Percentiles rank a stretch among this genome's conserved stretches.
phyloP scores from a whole-genome alignment of 2,888 invertebrate genomes.

The Diloba caeruleocephala region DNA sequence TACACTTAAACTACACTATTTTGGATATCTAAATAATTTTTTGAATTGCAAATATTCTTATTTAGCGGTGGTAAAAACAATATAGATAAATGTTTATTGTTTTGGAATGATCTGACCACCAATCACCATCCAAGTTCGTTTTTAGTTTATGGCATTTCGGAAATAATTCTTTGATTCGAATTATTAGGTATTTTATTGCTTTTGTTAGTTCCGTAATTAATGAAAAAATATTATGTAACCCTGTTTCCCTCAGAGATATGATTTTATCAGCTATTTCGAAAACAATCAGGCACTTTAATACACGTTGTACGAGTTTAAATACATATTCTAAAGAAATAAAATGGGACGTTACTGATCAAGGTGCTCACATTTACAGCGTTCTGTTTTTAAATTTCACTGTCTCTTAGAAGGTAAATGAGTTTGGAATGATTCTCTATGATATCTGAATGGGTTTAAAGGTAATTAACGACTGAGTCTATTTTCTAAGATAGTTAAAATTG shows the following conservation, averaged over 20 bases:
- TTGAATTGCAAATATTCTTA: slow-evolving; percentile 27
- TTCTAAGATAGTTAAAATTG: slow-evolving; percentile 53
- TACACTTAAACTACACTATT: slow-evolving; percentile 43
- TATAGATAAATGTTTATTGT: too few species aligned
- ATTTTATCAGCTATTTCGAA: slow-evolving; percentile 53
- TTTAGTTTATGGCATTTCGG: too few species aligned
- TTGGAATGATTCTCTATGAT: slow-evolving; percentile 23
- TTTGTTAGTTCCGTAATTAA: slow-evolving; percentile 30
- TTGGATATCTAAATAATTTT: slow-evolving; percentile 29
- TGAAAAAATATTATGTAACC: slow-evolving; percentile 62
- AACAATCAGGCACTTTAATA: slow-evolving; percentile 63
- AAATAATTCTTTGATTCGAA: too few species aligned
- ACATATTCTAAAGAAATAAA: slow-evolving; percentile 1
- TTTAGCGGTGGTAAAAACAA: background rate
- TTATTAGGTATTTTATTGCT: too few species aligned
- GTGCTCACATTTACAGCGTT: background rate
- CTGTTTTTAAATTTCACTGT: slow-evolving; percentile 1
- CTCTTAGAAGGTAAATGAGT: slow-evolving; percentile 20
- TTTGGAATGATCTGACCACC: too few species aligned
- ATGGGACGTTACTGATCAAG: background rate
- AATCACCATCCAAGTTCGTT: too few species aligned
- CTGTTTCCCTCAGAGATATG: slow-evolving; percentile 80
- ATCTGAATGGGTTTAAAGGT: slow-evolving; percentile 32
- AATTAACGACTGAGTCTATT: slow-evolving; percentile 36
- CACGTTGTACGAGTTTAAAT: slow-evolving; percentile 31